These are phyloP conservation scores for Ernsta delagoae DNA, from an alignment of 2,888 invertebrate genomes.

Conservation along the genomic window DNA sequence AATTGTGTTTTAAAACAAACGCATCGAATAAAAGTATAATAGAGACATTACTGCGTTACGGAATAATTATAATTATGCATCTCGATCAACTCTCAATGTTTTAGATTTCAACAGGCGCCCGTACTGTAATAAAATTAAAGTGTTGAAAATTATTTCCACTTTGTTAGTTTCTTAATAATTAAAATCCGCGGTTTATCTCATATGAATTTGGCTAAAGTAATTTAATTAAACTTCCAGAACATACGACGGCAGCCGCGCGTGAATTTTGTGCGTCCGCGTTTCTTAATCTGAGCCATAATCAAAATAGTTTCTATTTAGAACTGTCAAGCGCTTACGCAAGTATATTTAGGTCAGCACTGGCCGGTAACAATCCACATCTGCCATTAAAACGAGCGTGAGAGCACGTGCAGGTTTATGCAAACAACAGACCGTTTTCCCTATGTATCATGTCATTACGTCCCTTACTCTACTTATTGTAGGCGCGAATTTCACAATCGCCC, in stretches of 20 bases:
- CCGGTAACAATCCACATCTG: slow-evolving; percentile 47
- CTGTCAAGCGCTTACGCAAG: slow-evolving; percentile 46
- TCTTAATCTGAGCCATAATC: slow-evolving; percentile 40
- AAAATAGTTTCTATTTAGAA: slow-evolving; percentile 42
- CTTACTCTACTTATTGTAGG: slow-evolving; percentile 44
- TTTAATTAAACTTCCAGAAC: not conserved
- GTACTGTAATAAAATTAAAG: slow-evolving; percentile 19
- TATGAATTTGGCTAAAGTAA: not conserved
- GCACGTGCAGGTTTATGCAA: slow-evolving; percentile 66
- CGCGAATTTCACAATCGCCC: slow-evolving; percentile 66
- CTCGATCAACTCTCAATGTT: slow-evolving; percentile 10
- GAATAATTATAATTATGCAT: slow-evolving; percentile 9
- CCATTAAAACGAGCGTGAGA: slow-evolving; percentile 71
- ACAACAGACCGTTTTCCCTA: slow-evolving; percentile 66
- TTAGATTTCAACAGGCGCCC: slow-evolving; percentile 29
- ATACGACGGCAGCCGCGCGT: not conserved
- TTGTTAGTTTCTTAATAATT: slow-evolving; percentile 15
- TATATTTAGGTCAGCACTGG: slow-evolving; percentile 41
- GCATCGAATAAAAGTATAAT: too few relatives aligned
- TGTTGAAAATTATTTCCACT: slow-evolving; percentile 25
- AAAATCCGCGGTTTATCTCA: not conserved
- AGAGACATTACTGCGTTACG: slow-evolving; percentile 13
- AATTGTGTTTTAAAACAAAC: too few relatives aligned
- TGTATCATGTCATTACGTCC: slow-evolving; percentile 71
- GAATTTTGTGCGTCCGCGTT: slow-evolving; percentile 17